Evolutionary conservation across 2,888 invertebrate species (phyloP).

Genomic region (Leptarthrus brevirostris): DNA sequence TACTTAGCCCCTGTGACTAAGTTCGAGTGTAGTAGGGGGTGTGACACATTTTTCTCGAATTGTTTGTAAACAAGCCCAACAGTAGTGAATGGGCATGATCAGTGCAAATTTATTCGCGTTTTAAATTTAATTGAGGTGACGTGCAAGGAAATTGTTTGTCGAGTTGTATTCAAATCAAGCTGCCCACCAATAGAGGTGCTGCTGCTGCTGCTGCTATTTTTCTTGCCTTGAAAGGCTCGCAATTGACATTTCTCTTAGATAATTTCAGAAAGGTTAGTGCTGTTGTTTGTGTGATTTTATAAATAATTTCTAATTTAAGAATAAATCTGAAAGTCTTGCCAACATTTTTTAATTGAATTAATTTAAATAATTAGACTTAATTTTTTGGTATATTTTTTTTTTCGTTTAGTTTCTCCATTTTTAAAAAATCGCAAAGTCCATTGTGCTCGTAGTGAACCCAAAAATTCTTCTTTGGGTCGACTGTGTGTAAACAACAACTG

Average conservation of each 20-base stretch:
- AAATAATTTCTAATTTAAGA: too few species aligned
- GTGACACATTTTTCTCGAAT: slow-evolving; percentile 35
- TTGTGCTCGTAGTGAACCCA: too few species aligned
- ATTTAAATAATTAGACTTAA: too few species aligned
- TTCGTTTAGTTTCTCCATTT: too few species aligned
- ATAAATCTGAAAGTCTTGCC: too few species aligned
- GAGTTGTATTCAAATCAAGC: background rate
- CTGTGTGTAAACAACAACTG: too few species aligned
- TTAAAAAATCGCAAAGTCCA: too few species aligned
- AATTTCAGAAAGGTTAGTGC: background rate
- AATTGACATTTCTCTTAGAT: slow-evolving; percentile 14
- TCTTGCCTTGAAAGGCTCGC: slow-evolving; percentile 5
- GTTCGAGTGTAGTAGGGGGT: slow-evolving; percentile 27
- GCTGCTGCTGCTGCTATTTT: too few species aligned
- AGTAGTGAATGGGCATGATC: slow-evolving; percentile 35
- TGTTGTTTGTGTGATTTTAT: background rate
- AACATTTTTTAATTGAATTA: too few species aligned
- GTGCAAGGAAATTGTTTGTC: background rate
- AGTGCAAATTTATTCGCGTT: slow-evolving; percentile 24
- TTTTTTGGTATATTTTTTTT: too few species aligned
- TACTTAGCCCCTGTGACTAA: too few species aligned
- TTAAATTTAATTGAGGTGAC: slow-evolving; percentile 21
- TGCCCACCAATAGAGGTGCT: background rate
- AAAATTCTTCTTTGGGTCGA: too few species aligned
- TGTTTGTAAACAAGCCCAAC: slow-evolving; percentile 35